A percentile compares a stretch with the other conserved stretches of the same genome.
These are phyloP conservation scores for Tupiocoris notatus DNA, from an alignment of 2,888 invertebrate species.

Conservation along the genomic window DNA sequence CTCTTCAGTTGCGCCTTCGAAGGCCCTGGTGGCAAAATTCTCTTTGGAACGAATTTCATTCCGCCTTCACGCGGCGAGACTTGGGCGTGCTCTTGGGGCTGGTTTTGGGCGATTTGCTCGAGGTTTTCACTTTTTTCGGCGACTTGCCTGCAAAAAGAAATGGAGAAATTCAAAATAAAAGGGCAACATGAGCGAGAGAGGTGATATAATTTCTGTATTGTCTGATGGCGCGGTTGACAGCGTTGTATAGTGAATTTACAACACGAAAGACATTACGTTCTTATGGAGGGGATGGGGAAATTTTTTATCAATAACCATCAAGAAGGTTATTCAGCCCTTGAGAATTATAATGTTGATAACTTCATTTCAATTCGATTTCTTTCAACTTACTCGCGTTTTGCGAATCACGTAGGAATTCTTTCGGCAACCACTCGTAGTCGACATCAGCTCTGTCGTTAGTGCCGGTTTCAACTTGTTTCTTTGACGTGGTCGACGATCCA, in stretches of 20 bases:
- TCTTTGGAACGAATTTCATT: constrained; percentile 10
- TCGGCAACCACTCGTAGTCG: constrained; percentile 98
- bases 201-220: background rate
- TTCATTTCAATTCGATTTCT: too few species aligned
- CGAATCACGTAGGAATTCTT: constrained; percentile 82
- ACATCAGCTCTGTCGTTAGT: constrained; percentile 86
- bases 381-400: constrained; percentile 81
- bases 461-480: constrained; percentile 75
- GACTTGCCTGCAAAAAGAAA: constrained; percentile 60
- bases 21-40: too few species aligned
- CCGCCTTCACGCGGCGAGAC: constrained; percentile 69
- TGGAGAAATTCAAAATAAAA: background rate
- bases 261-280: background rate
- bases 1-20: too few species aligned
- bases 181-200: background rate
- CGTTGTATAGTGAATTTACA: background rate
- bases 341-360: too few species aligned
- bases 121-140: constrained; percentile 52
- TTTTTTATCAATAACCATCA: background rate
- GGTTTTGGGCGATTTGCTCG: constrained; percentile 56
- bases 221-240: background rate
- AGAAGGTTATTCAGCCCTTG: too few species aligned
- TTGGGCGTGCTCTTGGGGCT: constrained; percentile 76
- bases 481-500: constrained; percentile 57
- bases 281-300: background rate